Evolutionary conservation across 1,140 invertebrate species (phyloP).

Genomic region (Diploscapter pachys): DNA sequence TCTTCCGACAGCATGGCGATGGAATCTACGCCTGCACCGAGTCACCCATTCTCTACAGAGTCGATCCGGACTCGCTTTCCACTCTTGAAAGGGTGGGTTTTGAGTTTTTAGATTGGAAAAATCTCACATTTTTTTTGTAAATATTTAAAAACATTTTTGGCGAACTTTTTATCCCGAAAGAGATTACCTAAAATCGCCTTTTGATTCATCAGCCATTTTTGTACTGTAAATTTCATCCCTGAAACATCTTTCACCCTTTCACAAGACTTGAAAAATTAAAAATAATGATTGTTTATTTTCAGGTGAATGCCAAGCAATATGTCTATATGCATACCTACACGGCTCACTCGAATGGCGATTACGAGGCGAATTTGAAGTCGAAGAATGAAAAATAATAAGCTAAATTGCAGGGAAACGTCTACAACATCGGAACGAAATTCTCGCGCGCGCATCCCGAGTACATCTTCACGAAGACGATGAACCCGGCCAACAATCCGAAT

Average conservation of each 20-base stretch:
- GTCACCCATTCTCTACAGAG: constrained; percentile 55
- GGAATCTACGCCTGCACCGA: constrained; percentile 63
- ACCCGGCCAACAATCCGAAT: constrained; percentile 14
- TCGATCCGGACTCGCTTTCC: constrained; percentile 60
- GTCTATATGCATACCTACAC: constrained; percentile 74
- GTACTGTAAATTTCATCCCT: too few relatives aligned
- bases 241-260: too few relatives aligned
- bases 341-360: constrained; percentile 76
- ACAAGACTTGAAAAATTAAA: not conserved
- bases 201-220: too few relatives aligned
- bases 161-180: too few relatives aligned
- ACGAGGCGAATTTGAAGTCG: constrained; percentile 20
- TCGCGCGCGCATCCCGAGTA: constrained; percentile 18
- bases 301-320: constrained; percentile 68
- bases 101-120: too few relatives aligned
- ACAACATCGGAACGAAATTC: constrained; percentile 67
- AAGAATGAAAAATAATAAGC: too few relatives aligned
- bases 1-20: constrained; percentile 46
- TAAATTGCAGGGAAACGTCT: constrained; percentile 63
- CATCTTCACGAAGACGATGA: constrained; percentile 27
- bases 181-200: too few relatives aligned
- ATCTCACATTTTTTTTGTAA: too few relatives aligned
- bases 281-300: constrained; percentile 26
- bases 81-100: constrained; percentile 62
- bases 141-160: too few relatives aligned